Percentiles rank a stretch among this genome's conserved stretches.
phyloP scores from a whole-genome alignment of 2,797 vertebrate genomes.

The Catamblyrhynchus diadema region DNA sequence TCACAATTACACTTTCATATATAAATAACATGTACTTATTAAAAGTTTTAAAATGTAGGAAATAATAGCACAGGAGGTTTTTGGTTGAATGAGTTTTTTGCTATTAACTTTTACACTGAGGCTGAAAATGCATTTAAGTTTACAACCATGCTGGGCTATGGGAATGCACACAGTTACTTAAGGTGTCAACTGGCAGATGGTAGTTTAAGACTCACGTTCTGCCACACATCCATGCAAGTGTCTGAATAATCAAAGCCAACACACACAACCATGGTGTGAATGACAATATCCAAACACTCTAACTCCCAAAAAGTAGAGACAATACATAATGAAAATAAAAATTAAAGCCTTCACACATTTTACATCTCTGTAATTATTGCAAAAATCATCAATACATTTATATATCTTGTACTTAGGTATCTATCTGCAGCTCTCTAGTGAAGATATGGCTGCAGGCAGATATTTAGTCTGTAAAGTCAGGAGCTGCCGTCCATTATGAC shows the following conservation, averaged over 20 bases:
- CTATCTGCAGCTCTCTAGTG: neutral
- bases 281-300: neutral
- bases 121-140: neutral
- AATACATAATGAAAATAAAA: neutral
- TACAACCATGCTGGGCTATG: neutral
- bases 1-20: neutral
- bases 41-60: neutral
- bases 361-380: neutral
- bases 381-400: neutral
- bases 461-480: neutral
- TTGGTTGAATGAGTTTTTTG: neutral
- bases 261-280: accelerated
- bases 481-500: neutral
- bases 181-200: conserved; percentile 7
- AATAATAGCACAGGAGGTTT: neutral
- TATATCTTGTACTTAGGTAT: neutral
- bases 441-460: neutral
- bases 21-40: neutral
- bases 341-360: neutral
- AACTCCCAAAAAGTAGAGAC: neutral
- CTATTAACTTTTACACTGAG: neutral
- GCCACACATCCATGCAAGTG: neutral
- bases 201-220: neutral
- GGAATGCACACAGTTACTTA: neutral
- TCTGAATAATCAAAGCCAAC: neutral